A percentile compares a stretch with the other conserved stretches of the same genome.
Conservation (phyloP, 2,113 vertebrate genomes). For the Channa maculata region DNA sequence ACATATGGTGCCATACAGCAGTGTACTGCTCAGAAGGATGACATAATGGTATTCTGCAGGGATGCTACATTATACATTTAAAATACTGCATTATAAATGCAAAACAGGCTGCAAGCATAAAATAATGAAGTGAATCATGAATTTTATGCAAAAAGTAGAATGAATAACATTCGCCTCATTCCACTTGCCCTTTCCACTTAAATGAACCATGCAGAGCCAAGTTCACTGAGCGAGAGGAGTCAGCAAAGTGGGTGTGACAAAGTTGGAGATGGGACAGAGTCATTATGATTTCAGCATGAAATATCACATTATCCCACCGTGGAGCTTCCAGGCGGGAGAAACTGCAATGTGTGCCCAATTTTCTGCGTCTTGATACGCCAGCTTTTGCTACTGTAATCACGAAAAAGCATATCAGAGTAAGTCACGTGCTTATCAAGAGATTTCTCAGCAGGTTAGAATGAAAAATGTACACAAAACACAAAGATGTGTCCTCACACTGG, state of each 20-base stretch:
- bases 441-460: neutral
- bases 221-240: neutral
- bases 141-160: conserved; percentile 31
- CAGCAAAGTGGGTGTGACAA: conserved; percentile 5
- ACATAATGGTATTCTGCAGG: neutral
- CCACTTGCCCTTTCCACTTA: conserved; percentile 35
- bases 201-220: neutral
- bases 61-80: conserved; percentile 23
- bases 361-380: conserved; percentile 30
- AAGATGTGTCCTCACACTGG: neutral
- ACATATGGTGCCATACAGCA: neutral
- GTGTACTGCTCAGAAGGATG: conserved; percentile 10
- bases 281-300: conserved; percentile 34
- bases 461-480: neutral
- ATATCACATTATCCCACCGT: conserved; percentile 31
- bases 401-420: conserved; percentile 1
- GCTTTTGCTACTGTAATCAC: conserved; percentile 2
- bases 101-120: conserved; percentile 41
- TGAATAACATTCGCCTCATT: conserved; percentile 47
- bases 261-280: conserved; percentile 18
- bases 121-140: conserved; percentile 36
- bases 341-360: conserved; percentile 5
- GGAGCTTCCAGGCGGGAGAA: neutral
- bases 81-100: conserved; percentile 22
- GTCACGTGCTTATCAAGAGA: neutral